phyloP scores from a whole-genome alignment of 1,140 invertebrate species.

The Nilaparvata lugens region DNA sequence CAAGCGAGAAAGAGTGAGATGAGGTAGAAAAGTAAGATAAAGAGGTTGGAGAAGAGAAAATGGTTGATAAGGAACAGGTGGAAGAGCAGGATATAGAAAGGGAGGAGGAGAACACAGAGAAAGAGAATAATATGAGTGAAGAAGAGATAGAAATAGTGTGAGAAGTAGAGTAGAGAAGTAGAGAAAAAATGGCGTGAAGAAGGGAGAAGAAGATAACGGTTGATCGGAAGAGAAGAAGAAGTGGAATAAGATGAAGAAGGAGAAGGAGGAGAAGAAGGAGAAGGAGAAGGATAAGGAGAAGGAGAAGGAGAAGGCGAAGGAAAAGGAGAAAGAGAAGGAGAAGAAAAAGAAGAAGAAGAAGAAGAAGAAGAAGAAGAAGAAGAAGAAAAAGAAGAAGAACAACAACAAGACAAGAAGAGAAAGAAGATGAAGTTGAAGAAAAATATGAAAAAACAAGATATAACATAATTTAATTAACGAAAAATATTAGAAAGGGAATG shows the following conservation, averaged over 20 bases:
- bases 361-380: neutral
- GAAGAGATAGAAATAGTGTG: constrained; percentile 5
- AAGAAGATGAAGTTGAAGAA: no score
- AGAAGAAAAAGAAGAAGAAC: no score
- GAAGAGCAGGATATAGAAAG: no score
- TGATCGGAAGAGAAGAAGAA: neutral
- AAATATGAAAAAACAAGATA: no score
- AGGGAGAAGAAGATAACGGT: neutral
- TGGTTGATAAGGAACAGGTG: no score
- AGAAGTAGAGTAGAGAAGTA: neutral
- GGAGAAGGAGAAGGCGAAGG: neutral
- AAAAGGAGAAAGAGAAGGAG: neutral
- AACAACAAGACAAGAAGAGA: no score
- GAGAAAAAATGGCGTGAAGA: constrained; percentile 8
- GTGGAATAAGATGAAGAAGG: neutral
- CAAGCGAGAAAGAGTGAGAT: no score
- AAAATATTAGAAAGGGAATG: no score
- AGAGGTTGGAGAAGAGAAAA: no score
- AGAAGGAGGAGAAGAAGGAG: constrained; percentile 19
- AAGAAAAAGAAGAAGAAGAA: neutral
- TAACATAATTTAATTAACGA: no score
- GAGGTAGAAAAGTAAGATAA: no score
- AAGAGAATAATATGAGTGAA: constrained; percentile 4
- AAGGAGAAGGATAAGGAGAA: neutral
- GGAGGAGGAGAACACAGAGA: constrained; percentile 11